These are phyloP conservation scores for Drosophila pachea DNA, from an alignment of 1,140 invertebrate species.

Conservation along the genomic window DNA sequence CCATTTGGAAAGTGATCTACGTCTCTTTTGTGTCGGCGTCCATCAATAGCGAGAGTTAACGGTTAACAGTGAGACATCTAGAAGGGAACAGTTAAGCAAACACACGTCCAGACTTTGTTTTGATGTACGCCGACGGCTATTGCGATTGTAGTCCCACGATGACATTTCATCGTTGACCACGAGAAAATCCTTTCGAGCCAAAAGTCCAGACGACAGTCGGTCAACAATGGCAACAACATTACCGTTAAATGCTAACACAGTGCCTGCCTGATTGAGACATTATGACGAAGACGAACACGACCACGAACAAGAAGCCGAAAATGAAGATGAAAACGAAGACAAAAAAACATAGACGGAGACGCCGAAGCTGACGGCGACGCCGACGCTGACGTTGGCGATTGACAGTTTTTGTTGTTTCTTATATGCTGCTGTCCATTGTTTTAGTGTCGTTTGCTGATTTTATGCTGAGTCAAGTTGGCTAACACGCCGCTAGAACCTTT, in stretches of 20 bases:
- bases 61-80: conserved; percentile 12
- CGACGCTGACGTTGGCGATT: conserved; percentile 4
- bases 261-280: conserved; percentile 63
- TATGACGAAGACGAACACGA: conserved; percentile 44
- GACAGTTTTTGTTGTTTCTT: conserved; percentile 26
- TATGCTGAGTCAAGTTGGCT: conserved; percentile 73
- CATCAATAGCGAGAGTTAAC: conserved; percentile 26
- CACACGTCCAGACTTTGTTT: conserved; percentile 23
- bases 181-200: conserved; percentile 25
- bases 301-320: no score
- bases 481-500: conserved; percentile 43
- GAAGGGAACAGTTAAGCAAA: conserved; percentile 34
- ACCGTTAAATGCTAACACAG: conserved; percentile 25
- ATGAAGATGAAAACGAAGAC: not conserved
- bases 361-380: conserved; percentile 22
- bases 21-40: conserved; percentile 14
- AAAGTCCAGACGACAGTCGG: conserved; percentile 24
- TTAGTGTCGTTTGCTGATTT: conserved; percentile 44
- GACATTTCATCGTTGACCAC: conserved; percentile 31
- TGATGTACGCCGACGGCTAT: conserved; percentile 27
- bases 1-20: not conserved
- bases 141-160: conserved; percentile 14
- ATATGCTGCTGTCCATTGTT: conserved; percentile 26
- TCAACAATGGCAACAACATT: conserved; percentile 34
- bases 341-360: conserved; percentile 1